phyloP scores from a whole-genome alignment of 2,888 invertebrate species.

The Hylaea fasciaria region DNA sequence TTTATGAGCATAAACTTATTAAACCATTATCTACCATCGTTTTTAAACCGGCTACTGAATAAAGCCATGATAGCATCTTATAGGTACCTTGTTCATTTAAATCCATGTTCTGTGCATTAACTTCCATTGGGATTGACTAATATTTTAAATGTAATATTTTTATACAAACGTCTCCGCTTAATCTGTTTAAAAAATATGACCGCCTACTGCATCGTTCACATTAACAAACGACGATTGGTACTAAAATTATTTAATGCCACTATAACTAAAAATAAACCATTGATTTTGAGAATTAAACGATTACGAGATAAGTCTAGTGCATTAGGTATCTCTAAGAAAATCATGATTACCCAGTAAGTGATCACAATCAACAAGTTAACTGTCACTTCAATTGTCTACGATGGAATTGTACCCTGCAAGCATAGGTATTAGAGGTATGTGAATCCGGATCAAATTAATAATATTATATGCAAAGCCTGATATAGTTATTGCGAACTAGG shows the following conservation, averaged over 20 bases:
- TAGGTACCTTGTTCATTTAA: conserved; percentile 60
- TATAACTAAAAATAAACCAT: neutral
- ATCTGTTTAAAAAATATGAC: conserved; percentile 50
- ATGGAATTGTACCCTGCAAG: no score
- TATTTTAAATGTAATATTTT: conserved; percentile 65
- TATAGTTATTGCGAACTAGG: no score
- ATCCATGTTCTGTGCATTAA: conserved; percentile 56
- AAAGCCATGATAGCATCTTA: conserved; percentile 67
- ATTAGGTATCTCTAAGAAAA: no score
- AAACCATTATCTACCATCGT: conserved; percentile 68
- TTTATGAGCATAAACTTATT: conserved; percentile 60
- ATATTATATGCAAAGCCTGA: no score
- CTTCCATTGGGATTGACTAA: conserved; percentile 51
- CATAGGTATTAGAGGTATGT: no score
- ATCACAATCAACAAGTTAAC: no score
- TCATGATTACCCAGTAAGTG: no score
- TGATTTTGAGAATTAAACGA: no score
- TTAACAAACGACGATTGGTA: conserved; percentile 9
- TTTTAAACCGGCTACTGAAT: conserved; percentile 69
- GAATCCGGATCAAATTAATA: no score
- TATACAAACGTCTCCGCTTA: conserved; percentile 65
- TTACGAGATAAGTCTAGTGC: no score
- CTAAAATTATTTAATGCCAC: neutral
- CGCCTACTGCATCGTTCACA: conserved; percentile 4
- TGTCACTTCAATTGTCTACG: no score